phyloP scores from a whole-genome alignment of 2,888 invertebrate species.

The Disparrhopalites patrizii region DNA sequence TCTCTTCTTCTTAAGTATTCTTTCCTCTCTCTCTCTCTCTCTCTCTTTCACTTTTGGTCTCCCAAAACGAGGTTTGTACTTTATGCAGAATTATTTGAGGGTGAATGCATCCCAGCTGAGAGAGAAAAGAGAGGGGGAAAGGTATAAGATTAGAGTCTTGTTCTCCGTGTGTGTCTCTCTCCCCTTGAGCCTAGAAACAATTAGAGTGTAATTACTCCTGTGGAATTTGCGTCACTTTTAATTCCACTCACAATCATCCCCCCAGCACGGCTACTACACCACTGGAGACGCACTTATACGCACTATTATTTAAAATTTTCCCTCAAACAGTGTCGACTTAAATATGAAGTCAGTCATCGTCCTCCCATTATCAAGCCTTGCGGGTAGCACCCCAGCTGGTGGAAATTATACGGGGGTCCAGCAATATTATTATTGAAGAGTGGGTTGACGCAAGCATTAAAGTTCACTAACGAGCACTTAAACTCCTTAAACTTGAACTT shows the following conservation, averaged over 20 bases:
- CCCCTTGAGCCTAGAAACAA: conserved; percentile 11
- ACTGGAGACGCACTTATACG: too few species aligned
- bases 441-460: background rate
- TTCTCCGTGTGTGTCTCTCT: too few species aligned
- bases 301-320: background rate
- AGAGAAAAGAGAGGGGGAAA: background rate
- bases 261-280: background rate
- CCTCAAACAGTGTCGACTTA: background rate
- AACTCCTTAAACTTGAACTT: conserved; percentile 11
- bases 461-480: conserved; percentile 10
- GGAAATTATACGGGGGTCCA: conserved; percentile 14
- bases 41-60: too few species aligned
- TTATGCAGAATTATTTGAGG: conserved; percentile 10
- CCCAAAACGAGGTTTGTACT: background rate
- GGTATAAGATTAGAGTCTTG: background rate
- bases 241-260: background rate
- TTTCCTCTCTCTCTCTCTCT: too few species aligned
- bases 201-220: conserved; percentile 12
- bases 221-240: conserved; percentile 10
- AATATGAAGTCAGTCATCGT: too few species aligned
- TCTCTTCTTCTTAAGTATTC: too few species aligned
- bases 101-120: background rate
- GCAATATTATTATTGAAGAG: background rate
- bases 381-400: conserved; percentile 5
- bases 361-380: too few species aligned